Conservation (phyloP, 2,113 vertebrate species). For the Rhea americana region DNA sequence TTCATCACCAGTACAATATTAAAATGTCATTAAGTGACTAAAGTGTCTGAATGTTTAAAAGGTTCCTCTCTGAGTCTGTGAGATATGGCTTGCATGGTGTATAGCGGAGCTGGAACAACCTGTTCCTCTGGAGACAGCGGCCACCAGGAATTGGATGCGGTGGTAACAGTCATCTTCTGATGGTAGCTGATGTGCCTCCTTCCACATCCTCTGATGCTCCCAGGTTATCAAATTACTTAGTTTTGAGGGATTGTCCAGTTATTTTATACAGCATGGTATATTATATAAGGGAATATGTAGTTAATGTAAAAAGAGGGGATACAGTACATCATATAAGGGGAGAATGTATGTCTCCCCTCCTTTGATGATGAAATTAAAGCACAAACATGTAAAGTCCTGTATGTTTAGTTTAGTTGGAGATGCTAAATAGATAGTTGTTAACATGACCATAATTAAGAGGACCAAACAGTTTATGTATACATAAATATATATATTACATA, state of each 20-base stretch:
- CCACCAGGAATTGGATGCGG: slow-evolving; percentile 33
- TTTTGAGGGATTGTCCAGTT: slow-evolving; percentile 50
- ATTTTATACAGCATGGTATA: background rate
- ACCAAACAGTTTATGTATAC: background rate
- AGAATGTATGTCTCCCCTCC: too few species aligned
- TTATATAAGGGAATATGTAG: background rate
- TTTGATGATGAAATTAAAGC: background rate
- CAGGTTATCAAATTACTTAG: slow-evolving; percentile 32
- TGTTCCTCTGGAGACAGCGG: slow-evolving; percentile 36
- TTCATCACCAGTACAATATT: background rate
- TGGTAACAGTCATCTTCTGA: background rate
- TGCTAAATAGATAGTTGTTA: background rate
- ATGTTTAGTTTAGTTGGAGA: background rate
- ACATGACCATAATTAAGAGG: background rate
- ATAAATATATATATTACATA: background rate
- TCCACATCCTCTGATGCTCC: slow-evolving; percentile 63
- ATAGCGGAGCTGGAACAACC: background rate
- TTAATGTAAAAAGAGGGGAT: too few species aligned
- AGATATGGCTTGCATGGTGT: background rate
- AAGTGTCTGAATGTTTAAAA: background rate
- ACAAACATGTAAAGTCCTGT: background rate
- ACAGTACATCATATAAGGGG: too few species aligned
- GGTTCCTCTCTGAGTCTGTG: background rate
- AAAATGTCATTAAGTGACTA: background rate
- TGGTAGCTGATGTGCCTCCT: slow-evolving; percentile 64